A percentile compares a stretch with the other conserved stretches of the same genome.
phyloP scores from a whole-genome alignment of 2,888 invertebrate genomes.

The Psylliodes chrysocephalus region DNA sequence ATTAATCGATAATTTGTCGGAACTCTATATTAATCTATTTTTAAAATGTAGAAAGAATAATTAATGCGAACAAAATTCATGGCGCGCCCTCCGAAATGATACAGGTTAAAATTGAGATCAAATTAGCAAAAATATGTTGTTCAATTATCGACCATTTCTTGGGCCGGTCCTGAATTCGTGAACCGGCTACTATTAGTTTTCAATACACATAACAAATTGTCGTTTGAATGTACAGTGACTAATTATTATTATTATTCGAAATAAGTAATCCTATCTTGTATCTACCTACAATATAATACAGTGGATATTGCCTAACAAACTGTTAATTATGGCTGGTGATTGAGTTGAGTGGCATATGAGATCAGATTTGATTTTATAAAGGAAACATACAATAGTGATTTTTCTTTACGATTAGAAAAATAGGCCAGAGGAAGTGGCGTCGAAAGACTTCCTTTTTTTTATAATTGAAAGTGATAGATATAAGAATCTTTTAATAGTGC shows the following conservation, averaged over 20 bases:
- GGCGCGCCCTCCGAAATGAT: too few relatives aligned
- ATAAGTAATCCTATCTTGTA: conserved; percentile 21
- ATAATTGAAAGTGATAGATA: conserved; percentile 2
- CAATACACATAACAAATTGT: not conserved
- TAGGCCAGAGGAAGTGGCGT: conserved; percentile 24
- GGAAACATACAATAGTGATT: conserved; percentile 27
- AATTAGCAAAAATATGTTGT: too few relatives aligned
- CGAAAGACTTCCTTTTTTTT: conserved; percentile 20
- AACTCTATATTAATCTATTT: too few relatives aligned
- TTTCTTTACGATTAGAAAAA: conserved; percentile 22
- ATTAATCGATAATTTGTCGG: too few relatives aligned
- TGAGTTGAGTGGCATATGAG: conserved; percentile 29
- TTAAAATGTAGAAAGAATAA: too few relatives aligned
- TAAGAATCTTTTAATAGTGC: not conserved
- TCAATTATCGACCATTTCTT: too few relatives aligned
- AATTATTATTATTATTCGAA: conserved; percentile 27
- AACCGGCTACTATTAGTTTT: not conserved
- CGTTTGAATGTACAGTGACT: conserved; percentile 6
- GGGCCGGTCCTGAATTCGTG: not conserved
- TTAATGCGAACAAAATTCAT: too few relatives aligned
- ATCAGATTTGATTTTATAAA: conserved; percentile 24
- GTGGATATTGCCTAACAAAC: conserved; percentile 28
- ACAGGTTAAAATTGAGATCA: too few relatives aligned
- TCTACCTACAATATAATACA: conserved; percentile 23
- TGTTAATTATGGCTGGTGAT: conserved; percentile 24